A percentile compares a stretch with the other conserved stretches of the same genome.
phyloP scores from a whole-genome alignment of 2,888 invertebrate genomes.

The Poecilus cupreus region DNA sequence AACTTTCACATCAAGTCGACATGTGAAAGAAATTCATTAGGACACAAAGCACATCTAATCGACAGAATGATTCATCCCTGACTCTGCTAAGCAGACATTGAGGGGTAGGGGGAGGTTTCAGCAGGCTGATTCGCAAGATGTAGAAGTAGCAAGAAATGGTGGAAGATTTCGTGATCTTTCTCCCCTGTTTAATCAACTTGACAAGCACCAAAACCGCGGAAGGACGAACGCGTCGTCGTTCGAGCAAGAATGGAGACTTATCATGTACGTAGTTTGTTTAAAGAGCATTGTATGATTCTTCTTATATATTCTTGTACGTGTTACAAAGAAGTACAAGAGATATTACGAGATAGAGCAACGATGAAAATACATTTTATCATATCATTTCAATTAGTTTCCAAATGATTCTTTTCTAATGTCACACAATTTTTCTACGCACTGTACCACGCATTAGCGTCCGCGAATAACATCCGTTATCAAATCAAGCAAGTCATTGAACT shows the following conservation, averaged over 20 bases:
- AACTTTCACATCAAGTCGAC: conserved; percentile 32
- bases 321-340: too few species aligned
- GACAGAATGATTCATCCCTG: conserved; percentile 40
- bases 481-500: conserved; percentile 32
- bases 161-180: background rate
- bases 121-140: background rate
- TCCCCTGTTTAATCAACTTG: background rate
- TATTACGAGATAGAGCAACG: too few species aligned
- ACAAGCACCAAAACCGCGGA: background rate
- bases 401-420: too few species aligned
- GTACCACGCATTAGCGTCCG: background rate
- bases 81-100: conserved; percentile 18
- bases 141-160: conserved; percentile 9
- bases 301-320: too few species aligned
- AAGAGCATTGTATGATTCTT: background rate
- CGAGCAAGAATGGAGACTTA: background rate
- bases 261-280: background rate
- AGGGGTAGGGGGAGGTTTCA: background rate
- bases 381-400: too few species aligned
- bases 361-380: too few species aligned
- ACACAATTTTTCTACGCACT: too few species aligned
- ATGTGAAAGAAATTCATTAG: conserved; percentile 43
- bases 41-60: conserved; percentile 37
- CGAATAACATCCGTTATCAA: conserved; percentile 11
- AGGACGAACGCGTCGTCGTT: background rate